A percentile compares a stretch with the other conserved stretches of the same genome.
Evolutionary conservation across 2,888 invertebrate genomes (phyloP).

Genomic region (Unio delphinus): DNA sequence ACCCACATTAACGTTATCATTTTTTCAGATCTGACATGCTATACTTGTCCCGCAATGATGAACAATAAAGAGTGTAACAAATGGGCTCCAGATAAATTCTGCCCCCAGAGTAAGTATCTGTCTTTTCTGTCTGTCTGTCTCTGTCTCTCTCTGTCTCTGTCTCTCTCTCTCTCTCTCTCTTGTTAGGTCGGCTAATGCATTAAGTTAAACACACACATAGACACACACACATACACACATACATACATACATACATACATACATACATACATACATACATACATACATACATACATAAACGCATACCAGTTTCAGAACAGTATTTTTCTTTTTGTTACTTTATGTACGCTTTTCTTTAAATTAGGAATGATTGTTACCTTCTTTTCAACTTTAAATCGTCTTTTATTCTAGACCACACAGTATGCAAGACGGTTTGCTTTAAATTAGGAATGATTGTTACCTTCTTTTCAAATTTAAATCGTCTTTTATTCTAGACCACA

Average conservation of each 20-base stretch:
- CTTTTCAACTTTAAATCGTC: neutral
- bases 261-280: too few relatives aligned
- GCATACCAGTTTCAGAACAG: too few relatives aligned
- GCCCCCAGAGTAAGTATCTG: constrained; percentile 28
- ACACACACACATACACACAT: too few relatives aligned
- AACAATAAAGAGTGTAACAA: constrained; percentile 47
- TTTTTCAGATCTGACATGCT: constrained; percentile 44
- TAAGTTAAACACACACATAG: too few relatives aligned
- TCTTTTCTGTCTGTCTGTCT: neutral
- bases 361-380: neutral
- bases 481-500: constrained; percentile 25
- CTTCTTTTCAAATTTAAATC: too few relatives aligned
- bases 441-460: neutral
- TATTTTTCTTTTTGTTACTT: neutral
- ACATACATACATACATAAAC: too few relatives aligned
- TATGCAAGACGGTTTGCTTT: constrained; percentile 50
- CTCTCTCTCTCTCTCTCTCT: neutral
- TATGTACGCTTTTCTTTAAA: neutral
- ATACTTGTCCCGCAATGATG: constrained; percentile 43
- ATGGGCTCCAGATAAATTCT: constrained; percentile 49
- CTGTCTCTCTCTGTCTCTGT: neutral
- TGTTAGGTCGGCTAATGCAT: too few relatives aligned
- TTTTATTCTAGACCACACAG: constrained; percentile 31
- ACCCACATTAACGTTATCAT: neutral
- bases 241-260: too few relatives aligned